phyloP scores from a whole-genome alignment of 2,113 vertebrate species.

The Macrotis lagotis region DNA sequence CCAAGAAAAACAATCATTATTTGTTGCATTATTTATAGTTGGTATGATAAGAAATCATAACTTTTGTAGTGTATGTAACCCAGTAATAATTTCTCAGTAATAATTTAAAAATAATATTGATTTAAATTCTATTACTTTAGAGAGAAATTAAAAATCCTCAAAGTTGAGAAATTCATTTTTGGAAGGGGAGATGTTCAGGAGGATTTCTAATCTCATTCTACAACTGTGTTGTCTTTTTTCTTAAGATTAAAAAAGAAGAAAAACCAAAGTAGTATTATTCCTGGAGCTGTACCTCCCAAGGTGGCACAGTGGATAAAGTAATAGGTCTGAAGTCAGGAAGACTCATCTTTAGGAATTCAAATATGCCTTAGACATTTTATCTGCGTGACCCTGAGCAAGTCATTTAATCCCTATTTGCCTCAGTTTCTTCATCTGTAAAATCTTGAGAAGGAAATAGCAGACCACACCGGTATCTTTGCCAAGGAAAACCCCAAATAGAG shows the following conservation, averaged over 20 bases:
- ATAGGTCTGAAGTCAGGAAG: no score
- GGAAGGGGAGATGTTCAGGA: neutral
- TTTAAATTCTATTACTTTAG: neutral
- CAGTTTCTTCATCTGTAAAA: no score
- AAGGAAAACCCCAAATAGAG: neutral
- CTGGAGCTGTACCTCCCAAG: neutral
- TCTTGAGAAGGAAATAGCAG: neutral
- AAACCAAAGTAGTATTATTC: neutral
- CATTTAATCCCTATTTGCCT: neutral
- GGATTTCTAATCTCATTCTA: neutral
- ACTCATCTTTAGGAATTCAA: neutral
- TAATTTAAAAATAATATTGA: neutral
- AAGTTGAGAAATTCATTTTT: neutral
- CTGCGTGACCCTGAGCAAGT: neutral
- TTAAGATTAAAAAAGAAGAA: neutral
- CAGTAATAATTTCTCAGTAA: conserved; percentile 3
- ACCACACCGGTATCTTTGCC: neutral
- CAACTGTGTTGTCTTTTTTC: neutral
- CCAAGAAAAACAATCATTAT: conserved; percentile 42
- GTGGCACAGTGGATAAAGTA: neutral
- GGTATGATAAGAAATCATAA: conserved; percentile 10
- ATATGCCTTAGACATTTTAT: neutral
- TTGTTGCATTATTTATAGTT: conserved; percentile 19
- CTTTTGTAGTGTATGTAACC: neutral
- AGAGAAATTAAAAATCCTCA: neutral